phyloP scores from a whole-genome alignment of 2,113 vertebrate species.

The Fulica atra region DNA sequence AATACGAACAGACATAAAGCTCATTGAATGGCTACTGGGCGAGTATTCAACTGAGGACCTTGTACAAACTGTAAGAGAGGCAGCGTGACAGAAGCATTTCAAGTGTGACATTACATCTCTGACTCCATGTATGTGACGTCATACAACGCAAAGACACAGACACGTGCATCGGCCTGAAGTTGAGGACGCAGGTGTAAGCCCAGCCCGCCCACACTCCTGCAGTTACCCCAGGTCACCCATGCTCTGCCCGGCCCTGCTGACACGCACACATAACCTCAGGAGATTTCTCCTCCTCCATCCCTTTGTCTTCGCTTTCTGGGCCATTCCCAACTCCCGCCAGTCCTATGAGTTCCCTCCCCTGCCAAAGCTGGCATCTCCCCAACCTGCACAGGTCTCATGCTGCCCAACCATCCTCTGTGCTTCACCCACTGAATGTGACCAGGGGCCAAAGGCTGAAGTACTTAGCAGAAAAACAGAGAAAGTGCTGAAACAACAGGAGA shows the following conservation, averaged over 20 bases:
- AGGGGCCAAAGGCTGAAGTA: background rate
- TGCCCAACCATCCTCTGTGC: background rate
- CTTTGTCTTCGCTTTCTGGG: background rate
- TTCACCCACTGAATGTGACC: background rate
- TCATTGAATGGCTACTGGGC: background rate
- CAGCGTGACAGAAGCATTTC: background rate
- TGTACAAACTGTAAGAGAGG: background rate
- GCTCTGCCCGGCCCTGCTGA: background rate
- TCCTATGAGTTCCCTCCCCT: background rate
- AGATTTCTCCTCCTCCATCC: background rate
- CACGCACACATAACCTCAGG: background rate
- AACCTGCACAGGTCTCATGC: background rate
- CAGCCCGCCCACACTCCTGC: background rate
- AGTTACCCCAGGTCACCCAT: background rate
- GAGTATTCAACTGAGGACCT: background rate
- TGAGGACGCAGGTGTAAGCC: background rate
- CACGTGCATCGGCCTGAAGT: background rate
- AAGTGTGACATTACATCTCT: background rate
- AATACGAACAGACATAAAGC: constrained; percentile 23
- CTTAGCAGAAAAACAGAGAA: background rate
- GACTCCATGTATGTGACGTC: background rate
- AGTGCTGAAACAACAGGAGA: background rate
- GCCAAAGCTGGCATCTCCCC: background rate
- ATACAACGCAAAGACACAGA: background rate
- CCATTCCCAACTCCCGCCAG: background rate